Base-by-base conservation (phyloP, 2,797 vertebrate genomes). In the Apodemus agrarius region DNA sequence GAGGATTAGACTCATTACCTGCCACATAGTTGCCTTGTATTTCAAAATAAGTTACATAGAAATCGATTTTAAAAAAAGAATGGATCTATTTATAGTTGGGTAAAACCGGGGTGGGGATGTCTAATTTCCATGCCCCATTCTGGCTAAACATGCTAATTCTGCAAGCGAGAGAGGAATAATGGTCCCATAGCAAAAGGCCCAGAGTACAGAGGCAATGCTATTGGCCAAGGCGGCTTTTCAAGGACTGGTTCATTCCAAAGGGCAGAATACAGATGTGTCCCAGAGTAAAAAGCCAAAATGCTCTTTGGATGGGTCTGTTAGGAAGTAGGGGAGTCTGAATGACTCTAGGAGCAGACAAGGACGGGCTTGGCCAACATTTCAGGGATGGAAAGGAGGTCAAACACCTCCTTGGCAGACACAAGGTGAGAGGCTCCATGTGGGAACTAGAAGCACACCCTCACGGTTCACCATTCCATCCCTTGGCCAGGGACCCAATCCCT, bases 1-100 rank as follows among this genome's bases (percentile, higher is more conserved):
- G 24, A 89, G 19, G 19, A 65, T 65, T 90, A n/a, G 88, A 26
- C 72, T 65, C 57, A 49, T 34, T 37, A 79, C 26, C 59, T 65
- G 74, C 21, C 74, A 49, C 74, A 49, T 17, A 24, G 86, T 29
- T 49, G 21, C 19, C 57, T 14, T 17, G 57, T 49, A 26, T 65
- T 79, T 63, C 21, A 49, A 89, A 63, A 26, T 89, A 26, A 90
- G 72, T 89, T 57, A 90, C 43, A n/a, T 29, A n/a, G 87, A 89
- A 89, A 89, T 43, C 13, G 17, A 61, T 61, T 83, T 43, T 40
- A 57, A 80, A 34, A n/a, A n/a, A 61, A 63, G 26, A 84, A 78
- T 49, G 21, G 21, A 61, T 63, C 11, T 89, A 78, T 89, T 63
- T 78, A 78, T 22, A 89, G 31, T 89, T 49, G 74, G 31, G 74